Percentiles rank a stretch among this genome's conserved stretches.
These are phyloP conservation scores for Drosophila nigricruria DNA, from an alignment of 2,888 invertebrate species.

Conservation along the genomic window DNA sequence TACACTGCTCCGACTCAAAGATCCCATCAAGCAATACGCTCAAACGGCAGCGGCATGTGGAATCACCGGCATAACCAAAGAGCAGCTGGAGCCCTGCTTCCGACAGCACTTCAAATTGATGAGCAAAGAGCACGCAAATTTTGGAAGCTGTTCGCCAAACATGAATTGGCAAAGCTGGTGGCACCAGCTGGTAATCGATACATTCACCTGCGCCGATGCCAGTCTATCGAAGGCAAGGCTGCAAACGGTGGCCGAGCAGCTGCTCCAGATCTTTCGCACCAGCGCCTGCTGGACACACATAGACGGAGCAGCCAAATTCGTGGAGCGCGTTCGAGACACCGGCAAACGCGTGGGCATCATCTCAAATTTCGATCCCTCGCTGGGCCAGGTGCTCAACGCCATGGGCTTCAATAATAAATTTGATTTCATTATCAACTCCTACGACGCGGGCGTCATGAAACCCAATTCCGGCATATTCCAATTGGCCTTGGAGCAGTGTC, in stretches of 20 bases:
- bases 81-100: conserved; percentile 86
- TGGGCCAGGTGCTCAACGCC: conserved; percentile 88
- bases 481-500: conserved; percentile 86
- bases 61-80: conserved; percentile 66
- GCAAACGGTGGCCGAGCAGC: conserved; percentile 86
- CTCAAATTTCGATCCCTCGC: conserved; percentile 95
- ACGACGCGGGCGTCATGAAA: conserved; percentile 88
- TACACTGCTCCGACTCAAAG: conserved; percentile 90
- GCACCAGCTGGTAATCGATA: conserved; percentile 86
- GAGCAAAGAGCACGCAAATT: conserved; percentile 90
- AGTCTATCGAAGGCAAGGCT: conserved; percentile 66
- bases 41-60: conserved; percentile 89
- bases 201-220: conserved; percentile 70
- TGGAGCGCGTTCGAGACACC: conserved; percentile 85
- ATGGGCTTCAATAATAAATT: conserved; percentile 88
- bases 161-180: conserved; percentile 94
- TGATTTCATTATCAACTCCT: conserved; percentile 93
- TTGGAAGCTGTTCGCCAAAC: conserved; percentile 88
- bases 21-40: conserved; percentile 90
- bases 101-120: conserved; percentile 88
- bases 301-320: conserved; percentile 87
- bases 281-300: conserved; percentile 90
- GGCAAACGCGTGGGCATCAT: conserved; percentile 89
- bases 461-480: conserved; percentile 81
- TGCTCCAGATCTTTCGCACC: conserved; percentile 90